Base-by-base conservation (phyloP, 2,888 invertebrate genomes). In the Halocaridina rubra region DNA sequence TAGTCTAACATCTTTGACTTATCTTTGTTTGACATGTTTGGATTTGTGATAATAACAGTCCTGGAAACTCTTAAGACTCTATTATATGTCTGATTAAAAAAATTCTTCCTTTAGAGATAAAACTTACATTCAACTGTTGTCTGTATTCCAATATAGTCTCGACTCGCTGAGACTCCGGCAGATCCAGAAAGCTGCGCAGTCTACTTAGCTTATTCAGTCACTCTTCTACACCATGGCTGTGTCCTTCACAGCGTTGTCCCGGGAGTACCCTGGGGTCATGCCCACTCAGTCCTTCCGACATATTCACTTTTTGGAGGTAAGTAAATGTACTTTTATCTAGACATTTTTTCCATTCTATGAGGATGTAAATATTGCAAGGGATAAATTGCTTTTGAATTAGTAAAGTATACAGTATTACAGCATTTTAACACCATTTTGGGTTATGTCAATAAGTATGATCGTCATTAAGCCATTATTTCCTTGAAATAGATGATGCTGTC, bases 181-280 rank as follows among this genome's bases (percentile, higher is more conserved):
- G 82, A 92, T 13, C 93, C 91, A 27, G 89, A 94, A 90, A 90
- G 93, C 90, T 90, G 93, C 0, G 94, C 94, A 0, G 96, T 96
- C 3, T 95, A 96, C 91, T 95, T 96, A 90, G 96, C 96, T 1
- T 96, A 96, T 90, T 96, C 96, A 0, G 94, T 96, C 8, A 96
- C 96, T 0, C 91, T 96, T 86, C 91, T 96, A 82, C 96, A 96
- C 90, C 96, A 96, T 90, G 96, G 96, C 22, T 95, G 95, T 89
- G 95, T 96, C 39, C 93, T 96, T 24, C 96, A 96, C 90, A 95
- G 95, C 89, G 95, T 95, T 16, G 93, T 96, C 89, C 95, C 96
- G 0, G 95, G 95, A 80, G 93, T 96, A 89, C 94, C 95, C 0
- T 96, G 95, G 95, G 92, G 93, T 0, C 93, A 94, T 88, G 96